Evolutionary conservation across 2,797 vertebrate species (phyloP), one percentile per base, ranked within the genome.

Genomic region (Huso huso): DNA sequence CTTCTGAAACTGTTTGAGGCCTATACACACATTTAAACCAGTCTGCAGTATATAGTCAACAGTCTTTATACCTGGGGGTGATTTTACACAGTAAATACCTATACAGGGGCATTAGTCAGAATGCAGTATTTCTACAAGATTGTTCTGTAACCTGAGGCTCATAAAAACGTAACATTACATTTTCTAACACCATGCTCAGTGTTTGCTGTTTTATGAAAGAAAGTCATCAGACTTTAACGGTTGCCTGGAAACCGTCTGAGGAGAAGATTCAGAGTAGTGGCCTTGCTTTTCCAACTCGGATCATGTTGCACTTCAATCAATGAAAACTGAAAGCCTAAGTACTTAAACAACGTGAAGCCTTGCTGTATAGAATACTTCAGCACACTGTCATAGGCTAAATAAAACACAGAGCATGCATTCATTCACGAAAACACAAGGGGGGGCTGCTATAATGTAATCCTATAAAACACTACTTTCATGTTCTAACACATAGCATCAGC

Each of bases 231-330:
- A 55, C 69, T 57, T 62, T 53, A 58, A 13, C 37, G 51, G 64
- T 62, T 57, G 60, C 68, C 68, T 55, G 59, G 64, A 62, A 70
- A 70, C 55, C 4, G 23, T 37, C 23, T 37, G 23, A 37, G 23
- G 23, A 62, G 48, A 59, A 48, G 37, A 52, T 49, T 66, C 60
- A 62, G 59, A 62, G n/a, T 51, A 50, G 37, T 53, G 64, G 51
- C 37, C 51, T 50, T 66, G 51, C 60, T 61, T 65, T 62, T 58
- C 64, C 69, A 66, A 12, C 52, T 51, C 15, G 51, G 65, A 66
- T 66, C 64, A 66, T 49, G 23, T 63, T 70, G 63, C 69, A 63
- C 65, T 55, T 70, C 65, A 70, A 70, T 70, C 69, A 66, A 70
- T 70, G 61, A 65, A 23, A 53, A 66, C 53, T 63, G 65, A 66